Conservation (phyloP, 2,113 vertebrate genomes). For the Pavo muticus region DNA sequence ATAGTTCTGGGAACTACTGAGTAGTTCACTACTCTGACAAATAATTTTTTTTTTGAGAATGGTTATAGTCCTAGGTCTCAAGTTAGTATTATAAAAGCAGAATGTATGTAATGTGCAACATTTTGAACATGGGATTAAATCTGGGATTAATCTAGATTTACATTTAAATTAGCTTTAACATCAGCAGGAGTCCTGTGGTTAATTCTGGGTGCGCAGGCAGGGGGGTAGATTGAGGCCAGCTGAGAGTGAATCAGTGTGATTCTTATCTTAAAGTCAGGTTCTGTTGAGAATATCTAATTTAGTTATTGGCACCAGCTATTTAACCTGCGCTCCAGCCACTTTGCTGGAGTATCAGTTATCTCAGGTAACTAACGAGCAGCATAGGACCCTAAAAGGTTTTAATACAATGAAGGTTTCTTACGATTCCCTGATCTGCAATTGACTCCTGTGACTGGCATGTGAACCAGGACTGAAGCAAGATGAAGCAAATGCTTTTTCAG, state of each 20-base stretch:
- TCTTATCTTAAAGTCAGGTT: not conserved
- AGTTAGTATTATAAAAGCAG: not conserved
- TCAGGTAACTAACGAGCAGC: not conserved
- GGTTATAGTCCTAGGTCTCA: not conserved
- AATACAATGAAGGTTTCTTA: not conserved
- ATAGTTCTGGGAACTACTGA: not conserved
- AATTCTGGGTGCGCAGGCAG: not conserved
- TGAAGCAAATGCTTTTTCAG: not conserved
- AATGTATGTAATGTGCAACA: not conserved
- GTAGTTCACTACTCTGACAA: not conserved
- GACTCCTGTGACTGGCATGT: not conserved
- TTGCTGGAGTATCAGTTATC: not conserved
- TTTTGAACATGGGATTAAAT: constrained; percentile 2
- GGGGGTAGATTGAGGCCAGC: not conserved
- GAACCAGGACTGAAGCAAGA: not conserved
- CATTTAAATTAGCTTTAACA: constrained; percentile 7
- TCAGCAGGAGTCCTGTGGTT: constrained; percentile 1
- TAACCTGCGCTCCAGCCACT: not conserved
- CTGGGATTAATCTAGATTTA: constrained; percentile 18
- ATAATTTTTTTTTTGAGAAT: not conserved
- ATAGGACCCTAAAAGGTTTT: not conserved
- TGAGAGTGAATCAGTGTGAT: not conserved
- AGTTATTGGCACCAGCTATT: not conserved
- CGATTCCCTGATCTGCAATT: not conserved
- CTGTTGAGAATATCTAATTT: not conserved